Evolutionary conservation across 2,797 vertebrate species (phyloP), one percentile per base, ranked within the genome.

Genomic region (Erithacus rubecula): DNA sequence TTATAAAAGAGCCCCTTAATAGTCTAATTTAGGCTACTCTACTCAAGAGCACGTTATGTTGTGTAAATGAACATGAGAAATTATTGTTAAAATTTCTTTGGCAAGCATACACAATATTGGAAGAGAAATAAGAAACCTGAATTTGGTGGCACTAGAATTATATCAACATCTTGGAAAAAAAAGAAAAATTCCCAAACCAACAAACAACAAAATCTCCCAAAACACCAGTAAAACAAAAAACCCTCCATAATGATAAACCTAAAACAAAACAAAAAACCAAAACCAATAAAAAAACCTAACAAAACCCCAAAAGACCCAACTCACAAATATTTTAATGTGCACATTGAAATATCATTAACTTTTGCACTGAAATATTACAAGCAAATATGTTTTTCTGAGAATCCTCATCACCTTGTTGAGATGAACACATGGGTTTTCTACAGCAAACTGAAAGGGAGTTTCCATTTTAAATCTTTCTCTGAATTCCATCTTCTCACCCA

Each of bases 401-500:
- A 65, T 83, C 55, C 26, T 55, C 36, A 91, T 71, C 98, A 98
- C 98, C 94, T 98, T 98, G 88, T 98, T 97, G 30, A 99, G 97
- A 74, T 41, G 77, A 72, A 62, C n/a, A 85, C 98, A 99, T 5
- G 98, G 98, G 67, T 96, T 96, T 86, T 93, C 91, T 43, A 97
- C 91, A 83, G 74, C 95, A 94, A 98, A 98, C 64, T 52, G 81
- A 94, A 99, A 98, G 26, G 98, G 98, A 24, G 96, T 96, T 46
- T 96, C 96, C 85, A 83, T 83, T 98, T 95, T 96, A 97, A 99
- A 99, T 85, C 83, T 97, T 76, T 98, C 97, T 96, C 98, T 97
- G 97, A 99, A 98, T 91, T 98, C 96, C 43, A 83, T 94, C 95
- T 99, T 98, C 94, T 99, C 98, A 51, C 77, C 93, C 98, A 84